A percentile compares a stretch with the other conserved stretches of the same genome.
Evolutionary conservation across 2,113 vertebrate genomes (phyloP).

Genomic region (Argyrosomus japonicus): DNA sequence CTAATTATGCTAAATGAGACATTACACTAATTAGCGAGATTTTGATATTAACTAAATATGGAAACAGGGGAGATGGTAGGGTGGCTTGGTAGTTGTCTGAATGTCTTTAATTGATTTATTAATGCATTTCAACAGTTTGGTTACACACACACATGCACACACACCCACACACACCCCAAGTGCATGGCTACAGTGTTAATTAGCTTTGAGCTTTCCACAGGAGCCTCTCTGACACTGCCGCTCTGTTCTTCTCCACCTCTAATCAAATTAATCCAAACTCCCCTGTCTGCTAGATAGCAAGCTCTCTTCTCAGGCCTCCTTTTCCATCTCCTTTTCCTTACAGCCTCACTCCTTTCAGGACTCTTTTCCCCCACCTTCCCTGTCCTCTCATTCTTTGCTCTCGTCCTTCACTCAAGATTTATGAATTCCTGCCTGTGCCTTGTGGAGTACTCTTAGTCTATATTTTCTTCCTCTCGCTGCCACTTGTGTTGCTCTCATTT

Average conservation of each 20-base stretch:
- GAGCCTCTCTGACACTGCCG: slow-evolving; percentile 57
- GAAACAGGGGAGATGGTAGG: background rate
- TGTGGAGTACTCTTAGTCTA: background rate
- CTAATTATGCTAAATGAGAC: slow-evolving; percentile 48
- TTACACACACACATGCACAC: slow-evolving; percentile 35
- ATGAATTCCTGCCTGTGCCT: slow-evolving; percentile 9
- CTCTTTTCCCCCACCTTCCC: background rate
- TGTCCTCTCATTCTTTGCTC: slow-evolving; percentile 1
- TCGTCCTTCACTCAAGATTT: slow-evolving; percentile 8
- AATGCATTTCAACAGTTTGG: slow-evolving; percentile 59
- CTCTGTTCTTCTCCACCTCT: slow-evolving; percentile 60
- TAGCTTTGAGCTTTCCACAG: slow-evolving; percentile 68
- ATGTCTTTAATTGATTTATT: slow-evolving; percentile 57
- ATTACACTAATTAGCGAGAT: slow-evolving; percentile 46
- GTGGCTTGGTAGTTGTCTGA: slow-evolving; percentile 29
- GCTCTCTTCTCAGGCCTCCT: slow-evolving; percentile 19
- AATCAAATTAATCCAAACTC: slow-evolving; percentile 75
- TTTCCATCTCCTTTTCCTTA: too few relatives aligned
- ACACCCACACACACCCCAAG: slow-evolving; percentile 25
- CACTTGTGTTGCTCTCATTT: slow-evolving; percentile 1
- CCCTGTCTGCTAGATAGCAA: slow-evolving; percentile 43
- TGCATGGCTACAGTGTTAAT: slow-evolving; percentile 67
- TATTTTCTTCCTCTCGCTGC: background rate
- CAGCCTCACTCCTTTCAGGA: background rate
- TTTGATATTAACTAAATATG: slow-evolving; percentile 41